Percentiles rank a stretch among this genome's conserved stretches.
These are phyloP conservation scores for Salvelinus namaycush DNA, from an alignment of 2,113 vertebrate species.

Conservation along the genomic window DNA sequence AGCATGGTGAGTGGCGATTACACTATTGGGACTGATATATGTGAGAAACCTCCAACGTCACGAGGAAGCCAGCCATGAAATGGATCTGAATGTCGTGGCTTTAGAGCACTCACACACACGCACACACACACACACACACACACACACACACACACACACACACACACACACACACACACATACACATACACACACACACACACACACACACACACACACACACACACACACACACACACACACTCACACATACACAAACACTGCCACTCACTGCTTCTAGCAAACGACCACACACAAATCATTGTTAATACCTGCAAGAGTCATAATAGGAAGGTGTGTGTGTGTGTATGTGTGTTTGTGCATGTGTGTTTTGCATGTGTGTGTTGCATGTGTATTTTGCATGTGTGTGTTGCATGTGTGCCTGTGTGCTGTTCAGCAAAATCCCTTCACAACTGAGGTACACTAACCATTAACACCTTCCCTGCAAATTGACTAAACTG, in stretches of 20 bases:
- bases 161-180: conserved; percentile 15
- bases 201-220: conserved; percentile 22
- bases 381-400: too few relatives aligned
- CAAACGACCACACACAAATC: too few relatives aligned
- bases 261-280: not conserved
- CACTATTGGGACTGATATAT: conserved; percentile 27
- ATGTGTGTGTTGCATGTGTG: too few relatives aligned
- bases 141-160: conserved; percentile 26
- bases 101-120: conserved; percentile 10
- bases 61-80: conserved; percentile 51
- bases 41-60: conserved; percentile 13
- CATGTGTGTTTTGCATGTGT: too few relatives aligned
- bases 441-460: too few relatives aligned
- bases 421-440: too few relatives aligned
- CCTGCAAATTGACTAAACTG: too few relatives aligned
- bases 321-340: too few relatives aligned
- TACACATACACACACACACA: conserved; percentile 3
- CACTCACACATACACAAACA: not conserved
- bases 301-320: too few relatives aligned
- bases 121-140: conserved; percentile 1
- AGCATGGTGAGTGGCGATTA: conserved; percentile 20
- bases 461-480: not conserved
- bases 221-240: conserved; percentile 21
- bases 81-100: conserved; percentile 19
- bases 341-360: too few relatives aligned